These are phyloP conservation scores for Dasysyrphus albostriatus DNA, from an alignment of 2,888 invertebrate genomes.

Conservation along the genomic window DNA sequence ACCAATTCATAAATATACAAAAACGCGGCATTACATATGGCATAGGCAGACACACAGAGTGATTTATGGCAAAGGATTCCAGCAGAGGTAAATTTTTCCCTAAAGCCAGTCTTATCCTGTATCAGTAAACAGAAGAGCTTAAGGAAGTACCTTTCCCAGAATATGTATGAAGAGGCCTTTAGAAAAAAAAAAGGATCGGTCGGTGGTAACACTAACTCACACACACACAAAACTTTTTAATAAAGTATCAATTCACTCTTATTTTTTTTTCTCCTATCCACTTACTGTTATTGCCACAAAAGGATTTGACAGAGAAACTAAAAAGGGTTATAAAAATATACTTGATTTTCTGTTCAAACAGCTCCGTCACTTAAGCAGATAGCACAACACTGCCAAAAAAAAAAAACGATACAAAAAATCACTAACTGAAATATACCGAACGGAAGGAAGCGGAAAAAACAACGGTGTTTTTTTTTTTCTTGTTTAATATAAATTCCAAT, in stretches of 20 bases:
- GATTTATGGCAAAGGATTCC: conserved; percentile 48
- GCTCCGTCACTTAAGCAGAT: background rate
- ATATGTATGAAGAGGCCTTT: background rate
- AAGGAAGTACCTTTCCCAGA: background rate
- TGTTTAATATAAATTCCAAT: conserved; percentile 22
- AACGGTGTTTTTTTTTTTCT: background rate
- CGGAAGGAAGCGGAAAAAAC: conserved; percentile 34
- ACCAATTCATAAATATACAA: conserved; percentile 22
- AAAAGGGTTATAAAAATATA: background rate
- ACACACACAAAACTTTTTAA: conserved; percentile 8
- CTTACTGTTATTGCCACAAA: conserved; percentile 39
- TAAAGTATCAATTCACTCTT: conserved; percentile 35
- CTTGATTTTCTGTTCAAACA: conserved; percentile 19
- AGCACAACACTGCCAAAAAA: conserved; percentile 31
- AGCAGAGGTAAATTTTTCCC: conserved; percentile 34
- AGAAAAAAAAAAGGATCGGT: conserved; percentile 36
- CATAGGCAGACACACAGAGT: conserved; percentile 21
- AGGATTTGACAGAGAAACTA: conserved; percentile 10
- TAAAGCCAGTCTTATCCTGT: conserved; percentile 29
- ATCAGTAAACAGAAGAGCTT: background rate
- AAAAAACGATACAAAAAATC: conserved; percentile 18
- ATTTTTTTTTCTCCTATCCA: conserved; percentile 13
- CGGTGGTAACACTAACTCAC: background rate
- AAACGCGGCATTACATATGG: conserved; percentile 51
- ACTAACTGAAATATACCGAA: conserved; percentile 1